Conservation (phyloP, 2,113 vertebrate genomes). For the Nesospiza acunhae region DNA sequence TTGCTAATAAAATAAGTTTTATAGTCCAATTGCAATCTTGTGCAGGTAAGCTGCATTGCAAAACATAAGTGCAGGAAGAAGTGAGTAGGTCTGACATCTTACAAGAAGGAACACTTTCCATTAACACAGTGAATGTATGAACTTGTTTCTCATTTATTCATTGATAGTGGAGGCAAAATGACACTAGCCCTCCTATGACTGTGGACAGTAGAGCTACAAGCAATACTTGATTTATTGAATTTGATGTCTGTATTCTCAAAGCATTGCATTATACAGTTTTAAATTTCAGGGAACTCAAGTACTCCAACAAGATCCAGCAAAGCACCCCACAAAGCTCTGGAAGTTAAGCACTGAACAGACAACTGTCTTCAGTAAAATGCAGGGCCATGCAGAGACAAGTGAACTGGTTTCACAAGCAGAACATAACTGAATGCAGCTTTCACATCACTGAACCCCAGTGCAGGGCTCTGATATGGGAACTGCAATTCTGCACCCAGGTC, state of each 20-base stretch:
- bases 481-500: neutral
- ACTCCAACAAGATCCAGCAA: neutral
- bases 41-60: neutral
- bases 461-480: neutral
- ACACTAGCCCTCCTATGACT: neutral
- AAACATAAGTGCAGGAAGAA: neutral
- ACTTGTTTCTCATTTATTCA: neutral
- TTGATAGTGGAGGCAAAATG: neutral
- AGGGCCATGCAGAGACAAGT: neutral
- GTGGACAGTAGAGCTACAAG: neutral
- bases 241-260: neutral
- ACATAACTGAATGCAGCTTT: neutral
- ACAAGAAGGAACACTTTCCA: neutral
- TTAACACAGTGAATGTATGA: neutral
- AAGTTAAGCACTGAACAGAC: neutral
- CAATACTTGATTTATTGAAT: neutral
- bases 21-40: neutral
- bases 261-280: neutral
- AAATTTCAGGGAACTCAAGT: neutral
- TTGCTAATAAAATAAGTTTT: neutral
- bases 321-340: neutral
- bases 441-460: neutral
- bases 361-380: neutral
- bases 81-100: neutral
- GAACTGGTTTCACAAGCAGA: neutral